Evolutionary conservation across 2,113 vertebrate genomes (phyloP).

Genomic region (Melanotaenia duboulayi): DNA sequence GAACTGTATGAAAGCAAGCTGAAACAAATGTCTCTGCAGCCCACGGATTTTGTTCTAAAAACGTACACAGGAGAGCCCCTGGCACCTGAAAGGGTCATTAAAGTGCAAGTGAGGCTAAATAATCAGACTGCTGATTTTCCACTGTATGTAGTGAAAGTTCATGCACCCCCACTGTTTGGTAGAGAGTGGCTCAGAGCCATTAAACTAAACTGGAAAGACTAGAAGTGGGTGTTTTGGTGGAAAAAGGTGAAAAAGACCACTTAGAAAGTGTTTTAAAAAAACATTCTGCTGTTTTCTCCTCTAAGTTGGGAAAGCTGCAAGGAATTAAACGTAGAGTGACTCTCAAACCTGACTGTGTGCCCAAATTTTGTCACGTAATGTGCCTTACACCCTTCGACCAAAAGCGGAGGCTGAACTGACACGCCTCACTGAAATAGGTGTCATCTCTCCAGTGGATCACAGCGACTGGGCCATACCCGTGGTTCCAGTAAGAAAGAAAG

Average conservation of each 20-base stretch:
- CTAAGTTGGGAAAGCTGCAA: background rate
- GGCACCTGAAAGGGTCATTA: background rate
- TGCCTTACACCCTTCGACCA: background rate
- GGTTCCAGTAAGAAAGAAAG: background rate
- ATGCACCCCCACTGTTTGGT: background rate
- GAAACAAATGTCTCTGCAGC: background rate
- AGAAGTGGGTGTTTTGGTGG: background rate
- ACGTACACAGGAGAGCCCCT: background rate
- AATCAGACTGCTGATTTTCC: background rate
- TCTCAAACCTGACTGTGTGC: too few species aligned
- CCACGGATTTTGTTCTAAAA: background rate
- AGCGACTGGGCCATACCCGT: background rate
- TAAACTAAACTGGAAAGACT: conserved; percentile 11
- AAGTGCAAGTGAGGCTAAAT: background rate
- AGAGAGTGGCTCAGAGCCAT: background rate
- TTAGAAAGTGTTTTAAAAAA: background rate
- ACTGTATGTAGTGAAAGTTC: background rate
- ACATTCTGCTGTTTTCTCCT: background rate
- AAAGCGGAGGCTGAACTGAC: background rate
- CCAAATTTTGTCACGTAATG: too few species aligned
- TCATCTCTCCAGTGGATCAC: background rate
- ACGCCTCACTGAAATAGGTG: background rate
- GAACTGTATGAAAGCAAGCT: background rate
- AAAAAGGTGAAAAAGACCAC: background rate
- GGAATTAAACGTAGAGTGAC: background rate